A percentile compares a stretch with the other conserved stretches of the same genome.
These are phyloP conservation scores for Pimephales promelas DNA, from an alignment of 2,113 vertebrate genomes.

Conservation along the genomic window DNA sequence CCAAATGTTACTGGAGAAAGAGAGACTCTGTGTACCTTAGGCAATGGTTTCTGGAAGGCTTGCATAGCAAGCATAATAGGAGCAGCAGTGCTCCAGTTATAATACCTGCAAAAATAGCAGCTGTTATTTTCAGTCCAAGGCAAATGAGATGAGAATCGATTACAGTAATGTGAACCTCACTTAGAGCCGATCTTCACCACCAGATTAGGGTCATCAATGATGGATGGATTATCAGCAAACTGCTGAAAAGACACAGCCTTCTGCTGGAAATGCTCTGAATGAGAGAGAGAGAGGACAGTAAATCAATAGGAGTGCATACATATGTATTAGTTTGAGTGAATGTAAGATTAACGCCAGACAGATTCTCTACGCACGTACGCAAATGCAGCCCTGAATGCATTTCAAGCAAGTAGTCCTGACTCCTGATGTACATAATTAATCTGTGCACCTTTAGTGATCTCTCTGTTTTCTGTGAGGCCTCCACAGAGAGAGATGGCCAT, in stretches of 20 bases:
- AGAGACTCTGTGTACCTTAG: conserved; percentile 81
- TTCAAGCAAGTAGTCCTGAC: background rate
- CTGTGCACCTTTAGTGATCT: conserved; percentile 86
- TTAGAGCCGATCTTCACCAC: conserved; percentile 87
- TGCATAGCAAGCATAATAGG: conserved; percentile 94
- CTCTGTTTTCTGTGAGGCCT: conserved; percentile 88
- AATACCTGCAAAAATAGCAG: conserved; percentile 77
- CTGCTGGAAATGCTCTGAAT: conserved; percentile 81
- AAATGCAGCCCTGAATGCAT: background rate
- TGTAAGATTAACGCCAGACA: background rate
- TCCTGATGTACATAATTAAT: background rate
- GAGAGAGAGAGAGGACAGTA: background rate
- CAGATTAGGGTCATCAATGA: conserved; percentile 87
- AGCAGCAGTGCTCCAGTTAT: conserved; percentile 93
- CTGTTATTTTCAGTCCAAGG: background rate
- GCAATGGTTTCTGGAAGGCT: conserved; percentile 95
- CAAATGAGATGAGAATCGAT: background rate
- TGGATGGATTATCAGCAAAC: conserved; percentile 84
- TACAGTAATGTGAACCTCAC: conserved; percentile 67
- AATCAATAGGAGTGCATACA: background rate
- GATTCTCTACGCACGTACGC: background rate
- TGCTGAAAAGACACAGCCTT: conserved; percentile 83
- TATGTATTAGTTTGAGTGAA: background rate
- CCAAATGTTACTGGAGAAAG: too few relatives aligned
- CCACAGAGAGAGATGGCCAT: conserved; percentile 95